A percentile compares a stretch with the other conserved stretches of the same genome.
These are phyloP conservation scores for Amorpha juglandis DNA, from an alignment of 2,888 invertebrate species.

Conservation along the genomic window DNA sequence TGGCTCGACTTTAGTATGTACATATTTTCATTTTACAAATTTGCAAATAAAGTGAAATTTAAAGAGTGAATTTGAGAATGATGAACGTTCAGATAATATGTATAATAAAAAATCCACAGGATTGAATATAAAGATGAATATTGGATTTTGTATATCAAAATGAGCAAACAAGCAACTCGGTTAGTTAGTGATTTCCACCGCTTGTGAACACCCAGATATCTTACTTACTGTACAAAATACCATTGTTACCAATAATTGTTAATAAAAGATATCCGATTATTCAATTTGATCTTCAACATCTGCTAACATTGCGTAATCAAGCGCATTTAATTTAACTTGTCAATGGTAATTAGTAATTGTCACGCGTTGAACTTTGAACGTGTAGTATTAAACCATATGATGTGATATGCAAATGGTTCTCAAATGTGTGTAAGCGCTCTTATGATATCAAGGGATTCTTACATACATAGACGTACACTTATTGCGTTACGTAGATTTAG, in stretches of 20 bases:
- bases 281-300: slow-evolving; percentile 2
- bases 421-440: not conserved
- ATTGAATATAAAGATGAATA: not conserved
- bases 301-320: slow-evolving; percentile 14
- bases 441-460: not conserved
- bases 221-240: no score
- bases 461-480: not conserved
- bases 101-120: not conserved
- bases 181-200: no score
- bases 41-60: slow-evolving; percentile 7
- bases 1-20: not conserved
- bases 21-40: slow-evolving; percentile 6
- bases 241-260: no score
- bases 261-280: not conserved
- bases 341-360: slow-evolving; percentile 28
- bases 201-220: no score
- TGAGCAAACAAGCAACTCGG: no score
- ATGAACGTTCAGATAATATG: not conserved
- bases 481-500: no score
- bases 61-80: not conserved
- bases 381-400: not conserved
- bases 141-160: not conserved
- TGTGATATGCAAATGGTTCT: not conserved
- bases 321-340: slow-evolving; percentile 27
- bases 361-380: slow-evolving; percentile 1